Conservation (phyloP, 2,113 vertebrate genomes). For the Ibidorhyncha struthersii region DNA sequence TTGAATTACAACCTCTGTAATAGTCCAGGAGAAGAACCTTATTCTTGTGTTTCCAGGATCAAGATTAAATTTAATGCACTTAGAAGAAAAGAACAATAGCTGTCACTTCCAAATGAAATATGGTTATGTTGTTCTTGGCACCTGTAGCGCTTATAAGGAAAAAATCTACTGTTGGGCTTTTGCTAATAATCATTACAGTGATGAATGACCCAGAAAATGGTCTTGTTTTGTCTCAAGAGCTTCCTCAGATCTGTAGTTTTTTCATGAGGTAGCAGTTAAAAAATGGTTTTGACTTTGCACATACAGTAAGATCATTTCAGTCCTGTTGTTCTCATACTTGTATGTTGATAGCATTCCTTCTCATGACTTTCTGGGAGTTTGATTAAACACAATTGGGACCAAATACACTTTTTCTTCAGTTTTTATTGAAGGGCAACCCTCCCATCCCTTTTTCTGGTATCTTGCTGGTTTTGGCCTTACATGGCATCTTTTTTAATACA, state of each 20-base stretch:
- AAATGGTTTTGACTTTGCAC: background rate
- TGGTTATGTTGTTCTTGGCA: background rate
- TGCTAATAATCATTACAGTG: background rate
- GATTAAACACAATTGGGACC: background rate
- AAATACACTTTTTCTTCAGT: background rate
- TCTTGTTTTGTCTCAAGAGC: slow-evolving; percentile 8
- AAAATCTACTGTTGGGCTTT: background rate
- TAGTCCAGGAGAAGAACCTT: background rate
- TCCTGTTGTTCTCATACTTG: background rate
- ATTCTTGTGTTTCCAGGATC: background rate
- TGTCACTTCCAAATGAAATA: background rate
- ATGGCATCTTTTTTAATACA: background rate
- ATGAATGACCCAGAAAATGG: background rate
- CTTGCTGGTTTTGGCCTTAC: background rate
- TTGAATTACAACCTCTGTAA: background rate
- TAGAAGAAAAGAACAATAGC: background rate
- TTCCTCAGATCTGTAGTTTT: background rate
- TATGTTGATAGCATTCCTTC: background rate
- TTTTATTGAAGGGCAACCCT: background rate
- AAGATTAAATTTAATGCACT: background rate
- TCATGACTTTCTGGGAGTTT: background rate
- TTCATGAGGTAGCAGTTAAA: background rate
- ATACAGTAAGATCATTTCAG: background rate
- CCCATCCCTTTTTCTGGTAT: background rate
- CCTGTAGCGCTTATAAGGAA: background rate